Percentiles rank a stretch among this genome's conserved stretches.
These are phyloP conservation scores for Diceros bicornis DNA, from an alignment of 2,797 vertebrate species.

Conservation along the genomic window DNA sequence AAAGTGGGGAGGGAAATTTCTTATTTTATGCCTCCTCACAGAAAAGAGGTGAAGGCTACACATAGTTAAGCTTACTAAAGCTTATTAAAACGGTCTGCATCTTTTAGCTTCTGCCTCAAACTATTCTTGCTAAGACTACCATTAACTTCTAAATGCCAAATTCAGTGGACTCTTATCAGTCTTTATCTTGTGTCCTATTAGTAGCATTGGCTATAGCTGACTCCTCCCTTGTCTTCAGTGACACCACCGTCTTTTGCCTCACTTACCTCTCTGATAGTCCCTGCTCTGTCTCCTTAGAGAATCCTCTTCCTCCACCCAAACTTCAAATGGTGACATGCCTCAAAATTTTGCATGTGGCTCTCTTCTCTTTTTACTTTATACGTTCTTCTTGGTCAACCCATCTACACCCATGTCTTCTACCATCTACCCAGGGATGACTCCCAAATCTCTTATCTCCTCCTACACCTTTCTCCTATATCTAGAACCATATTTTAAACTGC, in stretches of 20 bases:
- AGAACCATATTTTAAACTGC: neutral
- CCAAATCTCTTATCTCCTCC: neutral
- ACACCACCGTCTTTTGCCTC: neutral
- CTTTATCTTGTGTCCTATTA: neutral
- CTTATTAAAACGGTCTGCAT: neutral
- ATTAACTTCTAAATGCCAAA: constrained; percentile 11
- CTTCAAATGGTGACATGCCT: neutral
- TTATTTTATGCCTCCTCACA: neutral
- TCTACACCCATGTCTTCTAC: neutral
- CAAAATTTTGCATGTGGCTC: neutral
- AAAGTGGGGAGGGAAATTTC: neutral
- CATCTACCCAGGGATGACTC: neutral
- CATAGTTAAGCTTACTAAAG: neutral
- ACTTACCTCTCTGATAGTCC: neutral
- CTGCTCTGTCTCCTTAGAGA: neutral
- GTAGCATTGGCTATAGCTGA: neutral
- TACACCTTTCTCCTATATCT: neutral
- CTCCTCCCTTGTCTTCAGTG: neutral
- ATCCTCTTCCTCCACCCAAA: neutral
- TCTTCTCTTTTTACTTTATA: neutral
- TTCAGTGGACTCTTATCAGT: neutral
- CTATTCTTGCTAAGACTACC: neutral
- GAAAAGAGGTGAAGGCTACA: neutral
- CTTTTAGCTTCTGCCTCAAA: neutral
- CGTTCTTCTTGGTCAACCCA: neutral